Base-by-base conservation (phyloP, 2,888 invertebrate genomes). In the Chrysina gloriosa region DNA sequence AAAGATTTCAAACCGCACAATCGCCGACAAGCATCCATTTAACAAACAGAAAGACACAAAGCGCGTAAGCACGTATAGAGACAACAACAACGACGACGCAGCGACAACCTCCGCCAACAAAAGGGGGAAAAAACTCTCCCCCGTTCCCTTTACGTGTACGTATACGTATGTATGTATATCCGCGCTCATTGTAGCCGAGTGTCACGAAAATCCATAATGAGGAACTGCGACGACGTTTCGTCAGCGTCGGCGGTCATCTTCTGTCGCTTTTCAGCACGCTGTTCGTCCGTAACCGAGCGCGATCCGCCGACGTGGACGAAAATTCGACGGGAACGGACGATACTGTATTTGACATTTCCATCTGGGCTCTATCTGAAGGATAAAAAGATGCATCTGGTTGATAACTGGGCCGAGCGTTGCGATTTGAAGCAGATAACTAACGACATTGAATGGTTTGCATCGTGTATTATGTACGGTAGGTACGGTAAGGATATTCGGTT, bases 341-440 rank as follows among this genome's bases (percentile, higher is more conserved):
- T 50, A 27, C 50, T 83, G 82, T 77, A 79, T 83, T 81, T 83
- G 83, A 83, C 83, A 80, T 82, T 82, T 83, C 79, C 79, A 83
- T 83, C 79, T 77, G 74, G 72, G 70, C 76, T 71, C 73, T 80
- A 80, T 80, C 80, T 77, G 68, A 69, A 71, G 77, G 79, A 79
- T 80, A 82, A 82, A 82, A 78, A 82, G 82, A 82, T 82, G 76
- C 75, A 82, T 82, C 82, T 80, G 71, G 31, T 47, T 75, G 81
- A 81, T 81, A 81, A 78, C 72, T 63, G 69, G 39, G 19, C 69
- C 70, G 74, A 75, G 75, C 76, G 69, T 70, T 66, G 75, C 77
- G 81, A 81, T 81, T 81, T 80, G 77, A 71, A 69, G 69, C 70
- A 68, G 73, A 71, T 72, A 70, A 71, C 50, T 27, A 45, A 45